phyloP scores from a whole-genome alignment of 2,797 vertebrate species.

The Momotus momota region DNA sequence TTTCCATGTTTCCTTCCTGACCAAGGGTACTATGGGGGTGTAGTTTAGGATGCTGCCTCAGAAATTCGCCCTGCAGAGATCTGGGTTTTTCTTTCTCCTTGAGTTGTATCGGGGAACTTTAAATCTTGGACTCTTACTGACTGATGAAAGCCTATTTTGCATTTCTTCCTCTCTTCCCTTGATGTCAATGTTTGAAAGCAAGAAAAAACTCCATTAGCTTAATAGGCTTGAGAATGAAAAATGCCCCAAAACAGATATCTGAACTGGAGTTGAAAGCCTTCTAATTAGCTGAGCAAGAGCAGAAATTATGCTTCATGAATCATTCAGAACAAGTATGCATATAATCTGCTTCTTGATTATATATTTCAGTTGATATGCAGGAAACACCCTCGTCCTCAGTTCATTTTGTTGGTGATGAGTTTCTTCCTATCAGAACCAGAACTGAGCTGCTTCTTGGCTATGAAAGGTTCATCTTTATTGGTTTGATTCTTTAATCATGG shows the following conservation, averaged over 20 bases:
- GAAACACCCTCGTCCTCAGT: slow-evolving; percentile 19
- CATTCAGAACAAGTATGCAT: slow-evolving; percentile 56
- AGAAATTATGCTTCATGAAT: slow-evolving; percentile 63
- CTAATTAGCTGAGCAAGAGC: slow-evolving; percentile 35
- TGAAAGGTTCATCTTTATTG: neutral
- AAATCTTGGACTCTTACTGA: neutral
- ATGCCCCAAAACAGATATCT: neutral
- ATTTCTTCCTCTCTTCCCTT: neutral
- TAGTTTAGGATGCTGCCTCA: neutral
- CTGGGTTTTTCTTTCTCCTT: neutral
- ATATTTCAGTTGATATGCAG: slow-evolving; percentile 33
- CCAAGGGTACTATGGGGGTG: fast-evolving
- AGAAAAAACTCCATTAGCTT: neutral
- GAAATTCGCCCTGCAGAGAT: neutral
- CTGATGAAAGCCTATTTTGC: neutral
- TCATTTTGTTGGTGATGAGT: slow-evolving; percentile 23
- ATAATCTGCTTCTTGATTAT: slow-evolving; percentile 59
- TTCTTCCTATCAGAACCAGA: neutral
- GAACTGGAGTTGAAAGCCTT: slow-evolving; percentile 27
- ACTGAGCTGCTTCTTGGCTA: neutral
- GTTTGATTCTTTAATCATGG: slow-evolving; percentile 39
- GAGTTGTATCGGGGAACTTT: neutral
- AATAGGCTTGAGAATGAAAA: slow-evolving; percentile 19
- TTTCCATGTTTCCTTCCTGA: neutral
- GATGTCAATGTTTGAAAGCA: neutral